Conservation (phyloP, 2,113 vertebrate species). For the Gadus macrocephalus region DNA sequence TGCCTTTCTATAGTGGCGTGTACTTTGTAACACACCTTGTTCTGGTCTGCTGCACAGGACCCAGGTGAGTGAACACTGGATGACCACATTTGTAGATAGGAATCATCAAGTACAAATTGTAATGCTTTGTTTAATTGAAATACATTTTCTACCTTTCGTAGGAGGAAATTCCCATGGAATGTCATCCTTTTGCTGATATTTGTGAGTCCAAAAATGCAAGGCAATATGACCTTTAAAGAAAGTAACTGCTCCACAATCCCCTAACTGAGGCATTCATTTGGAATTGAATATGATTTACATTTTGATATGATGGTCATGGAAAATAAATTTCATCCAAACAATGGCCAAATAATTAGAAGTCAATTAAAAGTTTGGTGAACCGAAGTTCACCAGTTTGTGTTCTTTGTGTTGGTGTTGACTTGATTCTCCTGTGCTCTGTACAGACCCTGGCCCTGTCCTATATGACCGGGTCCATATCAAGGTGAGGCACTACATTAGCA, state of each 20-base stretch:
- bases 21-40: constrained; percentile 84
- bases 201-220: constrained; percentile 73
- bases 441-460: constrained; percentile 92
- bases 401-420: not conserved
- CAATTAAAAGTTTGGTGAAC: too few relatives aligned
- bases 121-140: too few relatives aligned
- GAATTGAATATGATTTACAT: too few relatives aligned
- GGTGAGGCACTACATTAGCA: constrained; percentile 61
- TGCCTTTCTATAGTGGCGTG: constrained; percentile 73
- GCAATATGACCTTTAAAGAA: not conserved
- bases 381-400: too few relatives aligned
- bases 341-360: too few relatives aligned
- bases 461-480: constrained; percentile 89
- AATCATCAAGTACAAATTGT: too few relatives aligned
- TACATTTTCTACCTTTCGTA: constrained; percentile 46
- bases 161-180: constrained; percentile 95
- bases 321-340: too few relatives aligned
- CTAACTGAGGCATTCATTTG: too few relatives aligned
- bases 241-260: too few relatives aligned
- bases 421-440: not conserved
- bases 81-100: not conserved
- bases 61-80: constrained; percentile 78
- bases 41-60: constrained; percentile 88
- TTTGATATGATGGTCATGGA: too few relatives aligned
- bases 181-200: constrained; percentile 85